phyloP scores from a whole-genome alignment of 2,113 vertebrate species.

The Okapia johnstoni region DNA sequence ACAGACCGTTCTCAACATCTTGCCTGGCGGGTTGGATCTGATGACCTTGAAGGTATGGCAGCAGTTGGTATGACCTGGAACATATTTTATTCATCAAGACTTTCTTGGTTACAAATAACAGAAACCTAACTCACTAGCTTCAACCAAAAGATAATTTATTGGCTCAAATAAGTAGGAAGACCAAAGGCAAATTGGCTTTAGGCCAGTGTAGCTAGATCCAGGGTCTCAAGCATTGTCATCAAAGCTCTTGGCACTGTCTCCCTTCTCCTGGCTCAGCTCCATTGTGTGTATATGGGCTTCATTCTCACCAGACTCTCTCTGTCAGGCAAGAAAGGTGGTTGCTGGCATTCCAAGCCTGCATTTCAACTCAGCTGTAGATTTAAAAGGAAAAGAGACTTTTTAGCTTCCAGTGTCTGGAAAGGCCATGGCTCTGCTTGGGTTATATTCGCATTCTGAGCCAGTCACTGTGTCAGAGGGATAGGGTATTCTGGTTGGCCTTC shows the following conservation, averaged over 20 bases:
- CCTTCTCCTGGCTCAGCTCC: neutral
- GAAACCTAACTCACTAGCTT: neutral
- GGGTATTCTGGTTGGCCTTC: neutral
- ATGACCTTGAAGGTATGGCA: slow-evolving; percentile 77
- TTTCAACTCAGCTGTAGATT: neutral
- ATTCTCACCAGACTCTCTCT: neutral
- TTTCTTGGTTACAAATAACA: neutral
- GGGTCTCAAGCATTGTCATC: neutral
- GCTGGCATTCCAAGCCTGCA: neutral
- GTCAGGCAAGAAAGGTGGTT: neutral
- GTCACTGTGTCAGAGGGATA: neutral
- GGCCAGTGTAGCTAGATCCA: neutral
- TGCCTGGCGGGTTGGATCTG: slow-evolving; percentile 75
- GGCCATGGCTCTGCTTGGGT: neutral
- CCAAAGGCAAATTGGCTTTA: neutral
- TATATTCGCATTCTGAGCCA: neutral
- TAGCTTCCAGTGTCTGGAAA: neutral
- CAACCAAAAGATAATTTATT: neutral
- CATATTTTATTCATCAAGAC: neutral
- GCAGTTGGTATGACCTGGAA: neutral
- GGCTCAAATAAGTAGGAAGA: neutral
- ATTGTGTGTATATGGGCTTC: neutral
- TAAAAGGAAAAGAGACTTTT: neutral
- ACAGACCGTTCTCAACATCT: slow-evolving; percentile 13
- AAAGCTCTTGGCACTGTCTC: neutral